Evolutionary conservation across 2,797 vertebrate species (phyloP).

Genomic region (Urocyon cinereoargenteus): DNA sequence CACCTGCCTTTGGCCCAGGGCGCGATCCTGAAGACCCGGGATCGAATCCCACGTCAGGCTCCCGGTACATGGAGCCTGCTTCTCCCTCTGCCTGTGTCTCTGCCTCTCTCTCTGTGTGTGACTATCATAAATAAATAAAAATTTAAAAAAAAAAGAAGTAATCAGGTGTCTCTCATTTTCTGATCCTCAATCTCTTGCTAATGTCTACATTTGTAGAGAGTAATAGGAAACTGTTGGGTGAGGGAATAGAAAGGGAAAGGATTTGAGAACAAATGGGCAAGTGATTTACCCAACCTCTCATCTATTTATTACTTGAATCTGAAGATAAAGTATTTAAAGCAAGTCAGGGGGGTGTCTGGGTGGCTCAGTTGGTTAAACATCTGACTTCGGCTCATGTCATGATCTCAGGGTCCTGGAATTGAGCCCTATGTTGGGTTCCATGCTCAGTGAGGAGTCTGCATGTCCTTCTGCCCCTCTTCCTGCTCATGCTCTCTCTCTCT

Average conservation of each 20-base stretch:
- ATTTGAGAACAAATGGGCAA: not conserved
- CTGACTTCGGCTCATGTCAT: not conserved
- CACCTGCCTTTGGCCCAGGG: too few relatives aligned
- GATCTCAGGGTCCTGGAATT: not conserved
- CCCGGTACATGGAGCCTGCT: too few relatives aligned
- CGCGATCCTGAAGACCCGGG: too few relatives aligned
- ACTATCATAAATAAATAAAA: too few relatives aligned
- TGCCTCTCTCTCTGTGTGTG: too few relatives aligned
- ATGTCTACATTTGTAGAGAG: not conserved
- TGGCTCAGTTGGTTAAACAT: not conserved
- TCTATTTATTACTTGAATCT: not conserved
- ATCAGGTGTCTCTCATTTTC: not conserved
- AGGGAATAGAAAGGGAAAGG: not conserved
- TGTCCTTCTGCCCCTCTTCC: not conserved
- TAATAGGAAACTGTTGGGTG: not conserved
- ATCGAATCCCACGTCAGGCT: too few relatives aligned
- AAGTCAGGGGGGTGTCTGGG: not conserved
- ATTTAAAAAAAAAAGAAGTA: too few relatives aligned
- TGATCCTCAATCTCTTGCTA: not conserved
- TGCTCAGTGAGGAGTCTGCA: not conserved
- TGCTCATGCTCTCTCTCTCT: not conserved
- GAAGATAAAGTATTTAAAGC: not conserved
- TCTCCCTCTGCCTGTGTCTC: too few relatives aligned
- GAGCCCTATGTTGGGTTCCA: not conserved
- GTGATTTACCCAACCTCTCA: not conserved